Evolutionary conservation across 2,888 invertebrate genomes (phyloP), one percentile per base, ranked within the genome.

Genomic region (Nipponacmea schrenckii): DNA sequence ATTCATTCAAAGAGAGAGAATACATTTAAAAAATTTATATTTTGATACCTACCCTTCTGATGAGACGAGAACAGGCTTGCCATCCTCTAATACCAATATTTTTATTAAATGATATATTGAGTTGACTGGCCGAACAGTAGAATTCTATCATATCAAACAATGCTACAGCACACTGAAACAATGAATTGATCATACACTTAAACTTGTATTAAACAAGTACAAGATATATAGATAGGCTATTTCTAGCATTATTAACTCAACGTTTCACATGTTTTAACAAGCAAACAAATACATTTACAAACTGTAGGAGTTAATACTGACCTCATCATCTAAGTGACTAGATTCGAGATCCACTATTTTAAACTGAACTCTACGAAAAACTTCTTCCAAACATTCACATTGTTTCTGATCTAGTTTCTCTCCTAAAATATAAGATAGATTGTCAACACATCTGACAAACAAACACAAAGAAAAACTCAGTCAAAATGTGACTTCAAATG

Each of bases 61-160:
- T 91, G 91, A 94, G 93, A 80, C 93, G 91, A 46, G 93, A 92
- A 79, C 95, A 94, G 0, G 95, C 93, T 85, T 94, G 93, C 95
- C 96, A 96, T 14, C 95, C 96, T 62, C 94, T 90, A 64, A 92
- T 91, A 70, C 94, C 93, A 88, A 95, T 94, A 80, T 91, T 91
- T 73, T 92, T 91, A 88, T 95, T 95, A 68, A 92, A 93, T 46
- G 93, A 93, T 77, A 96, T 93, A 86, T 94, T 93, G 75, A 96
- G 89, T 79, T 93, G 91, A 0, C 92, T 91, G 0, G 94, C 92
- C 64, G 95, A 94, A 87, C 96, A 96, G 89, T 96, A 96, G 88
- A 94, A 96, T 87, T 96, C 96, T 76, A 96, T 92, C 94, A 96
- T 96, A 88, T 96, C 96, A 88, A 95, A 96, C 69, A 96, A 88